A percentile compares a stretch with the other conserved stretches of the same genome.
Conservation (phyloP, 2,888 invertebrate genomes). For the Heliconius cydno region DNA sequence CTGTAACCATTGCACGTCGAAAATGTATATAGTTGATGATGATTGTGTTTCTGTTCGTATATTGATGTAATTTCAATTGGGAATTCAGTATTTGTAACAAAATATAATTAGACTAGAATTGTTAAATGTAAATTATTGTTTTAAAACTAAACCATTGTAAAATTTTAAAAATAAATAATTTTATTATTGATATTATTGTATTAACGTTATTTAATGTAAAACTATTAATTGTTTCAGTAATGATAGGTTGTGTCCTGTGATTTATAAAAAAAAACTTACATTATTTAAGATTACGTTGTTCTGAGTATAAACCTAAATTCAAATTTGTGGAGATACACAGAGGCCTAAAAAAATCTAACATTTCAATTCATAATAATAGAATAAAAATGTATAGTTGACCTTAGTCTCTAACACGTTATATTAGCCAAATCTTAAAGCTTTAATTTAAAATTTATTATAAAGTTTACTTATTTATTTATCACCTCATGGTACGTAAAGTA, state of each 20-base stretch:
- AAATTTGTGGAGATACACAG: too few species aligned
- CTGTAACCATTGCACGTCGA: not conserved
- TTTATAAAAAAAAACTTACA: not conserved
- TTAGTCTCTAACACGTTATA: too few species aligned
- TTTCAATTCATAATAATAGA: too few species aligned
- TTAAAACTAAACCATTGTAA: not conserved
- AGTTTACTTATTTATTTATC: not conserved
- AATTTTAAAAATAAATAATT: too few species aligned
- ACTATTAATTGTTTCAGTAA: not conserved
- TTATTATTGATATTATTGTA: not conserved
- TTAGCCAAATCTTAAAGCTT: too few species aligned
- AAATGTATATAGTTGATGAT: conserved; percentile 23
- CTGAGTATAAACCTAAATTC: too few species aligned
- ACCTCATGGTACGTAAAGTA: not conserved
- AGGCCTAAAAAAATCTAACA: too few species aligned
- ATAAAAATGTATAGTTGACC: too few species aligned
- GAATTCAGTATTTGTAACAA: not conserved
- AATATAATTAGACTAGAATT: not conserved
- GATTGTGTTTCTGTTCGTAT: conserved; percentile 18
- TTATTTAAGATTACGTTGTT: too few species aligned
- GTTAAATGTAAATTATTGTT: not conserved
- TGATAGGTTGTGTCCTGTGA: not conserved
- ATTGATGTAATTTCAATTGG: not conserved
- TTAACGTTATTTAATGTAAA: not conserved
- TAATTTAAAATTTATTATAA: too few species aligned